These are phyloP conservation scores for Branchipolynoe longqiensis DNA, from an alignment of 2,888 invertebrate species.

Conservation along the genomic window DNA sequence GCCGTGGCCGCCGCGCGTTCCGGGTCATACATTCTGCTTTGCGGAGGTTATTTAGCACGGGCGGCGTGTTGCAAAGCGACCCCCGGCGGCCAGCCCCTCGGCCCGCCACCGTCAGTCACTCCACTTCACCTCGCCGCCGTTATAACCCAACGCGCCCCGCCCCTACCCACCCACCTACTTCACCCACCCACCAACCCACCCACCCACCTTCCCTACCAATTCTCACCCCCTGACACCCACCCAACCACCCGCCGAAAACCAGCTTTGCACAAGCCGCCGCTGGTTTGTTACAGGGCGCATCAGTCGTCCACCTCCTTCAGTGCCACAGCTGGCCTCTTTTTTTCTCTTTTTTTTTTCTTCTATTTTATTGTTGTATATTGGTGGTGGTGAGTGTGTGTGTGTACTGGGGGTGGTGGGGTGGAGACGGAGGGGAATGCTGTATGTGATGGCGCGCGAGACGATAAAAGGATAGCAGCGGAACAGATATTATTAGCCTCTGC, in stretches of 20 bases:
- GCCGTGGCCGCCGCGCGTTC: neutral
- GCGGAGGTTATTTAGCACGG: conserved; percentile 17
- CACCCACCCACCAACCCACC: too few species aligned
- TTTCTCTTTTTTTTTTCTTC: too few species aligned
- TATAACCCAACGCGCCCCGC: too few species aligned
- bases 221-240: neutral
- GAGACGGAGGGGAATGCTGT: too few species aligned
- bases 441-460: too few species aligned
- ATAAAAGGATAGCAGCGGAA: too few species aligned
- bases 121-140: too few species aligned
- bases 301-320: neutral
- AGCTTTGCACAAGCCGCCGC: neutral
- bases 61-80: conserved; percentile 16
- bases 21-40: conserved; percentile 39
- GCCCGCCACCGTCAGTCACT: conserved; percentile 4
- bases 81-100: conserved; percentile 1
- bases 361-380: too few species aligned
- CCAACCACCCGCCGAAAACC: neutral
- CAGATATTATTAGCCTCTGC: too few species aligned
- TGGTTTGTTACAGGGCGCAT: neutral
- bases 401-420: neutral
- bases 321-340: conserved; percentile 20
- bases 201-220: too few species aligned
- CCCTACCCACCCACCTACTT: too few species aligned
- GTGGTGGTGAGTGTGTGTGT: neutral